phyloP scores from a whole-genome alignment of 92 coral and sea anemone species.

The Phenganax stokvisi region DNA sequence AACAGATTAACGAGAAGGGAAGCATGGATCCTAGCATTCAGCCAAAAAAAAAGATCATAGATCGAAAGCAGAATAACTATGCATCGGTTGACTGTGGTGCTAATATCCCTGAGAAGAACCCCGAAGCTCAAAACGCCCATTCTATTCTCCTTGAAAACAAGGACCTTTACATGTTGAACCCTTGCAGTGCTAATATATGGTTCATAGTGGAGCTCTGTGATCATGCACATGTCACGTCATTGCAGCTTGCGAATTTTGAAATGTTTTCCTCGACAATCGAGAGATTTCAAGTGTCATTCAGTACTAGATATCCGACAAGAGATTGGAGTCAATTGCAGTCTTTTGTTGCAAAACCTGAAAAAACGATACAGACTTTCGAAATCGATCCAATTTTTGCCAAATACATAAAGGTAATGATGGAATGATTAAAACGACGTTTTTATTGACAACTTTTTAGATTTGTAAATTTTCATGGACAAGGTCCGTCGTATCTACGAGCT shows the following conservation, averaged over 20 bases:
- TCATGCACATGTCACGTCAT: constrained; percentile 70
- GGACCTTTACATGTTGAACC: constrained; percentile 90
- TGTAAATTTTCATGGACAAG: too few relatives aligned
- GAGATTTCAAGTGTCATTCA: constrained; percentile 79
- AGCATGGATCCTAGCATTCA: constrained; percentile 45
- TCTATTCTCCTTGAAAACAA: constrained; percentile 77
- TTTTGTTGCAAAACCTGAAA: constrained; percentile 80
- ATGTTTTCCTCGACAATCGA: constrained; percentile 89
- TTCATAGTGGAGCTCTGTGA: constrained; percentile 94
- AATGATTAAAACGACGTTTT: too few relatives aligned
- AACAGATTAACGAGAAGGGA: constrained; percentile 47
- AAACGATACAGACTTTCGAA: constrained; percentile 79
- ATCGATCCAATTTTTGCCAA: constrained; percentile 94
- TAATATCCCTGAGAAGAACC: constrained; percentile 65
- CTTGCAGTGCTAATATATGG: constrained; percentile 92
- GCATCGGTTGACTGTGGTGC: constrained; percentile 98
- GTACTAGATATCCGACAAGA: constrained; percentile 88
- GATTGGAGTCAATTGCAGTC: constrained; percentile 96
- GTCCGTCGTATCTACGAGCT: too few relatives aligned
- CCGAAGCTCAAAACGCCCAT: constrained; percentile 68
- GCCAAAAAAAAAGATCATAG: constrained; percentile 64
- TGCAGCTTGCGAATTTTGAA: constrained; percentile 93
- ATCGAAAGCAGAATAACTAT: constrained; percentile 84
- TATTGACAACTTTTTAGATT: too few relatives aligned
- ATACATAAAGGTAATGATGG: constrained; percentile 72